Conservation (phyloP, 2,888 invertebrate species). For the Lepetodrilus schrolli region DNA sequence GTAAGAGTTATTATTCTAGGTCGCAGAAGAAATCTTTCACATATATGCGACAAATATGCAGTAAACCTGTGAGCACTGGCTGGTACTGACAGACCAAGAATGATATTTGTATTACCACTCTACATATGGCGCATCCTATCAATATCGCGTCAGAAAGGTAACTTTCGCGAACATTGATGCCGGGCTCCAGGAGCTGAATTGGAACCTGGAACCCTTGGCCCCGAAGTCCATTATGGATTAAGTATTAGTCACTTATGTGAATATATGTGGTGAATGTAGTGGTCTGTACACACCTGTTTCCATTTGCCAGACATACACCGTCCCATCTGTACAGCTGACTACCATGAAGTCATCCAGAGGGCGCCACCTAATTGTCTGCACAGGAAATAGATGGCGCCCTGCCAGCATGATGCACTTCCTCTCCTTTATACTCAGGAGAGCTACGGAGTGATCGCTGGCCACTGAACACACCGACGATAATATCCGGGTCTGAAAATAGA, state of each 20-base stretch:
- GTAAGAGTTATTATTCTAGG: no score
- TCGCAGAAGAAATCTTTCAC: no score
- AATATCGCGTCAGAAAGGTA: no score
- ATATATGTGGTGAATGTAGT: not conserved
- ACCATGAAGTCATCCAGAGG: conserved; percentile 98
- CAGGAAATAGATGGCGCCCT: conserved; percentile 94
- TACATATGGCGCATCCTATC: no score
- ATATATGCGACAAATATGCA: no score
- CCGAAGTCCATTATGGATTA: no score
- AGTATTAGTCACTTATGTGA: not conserved
- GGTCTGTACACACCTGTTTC: conserved; percentile 82
- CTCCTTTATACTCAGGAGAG: conserved; percentile 91
- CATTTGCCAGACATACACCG: conserved; percentile 99
- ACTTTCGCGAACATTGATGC: no score
- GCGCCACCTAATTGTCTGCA: conserved; percentile 95
- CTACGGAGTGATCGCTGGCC: conserved; percentile 97
- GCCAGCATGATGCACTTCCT: conserved; percentile 96
- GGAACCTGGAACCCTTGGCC: no score
- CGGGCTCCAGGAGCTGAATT: no score
- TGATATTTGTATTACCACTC: no score
- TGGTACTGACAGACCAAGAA: no score
- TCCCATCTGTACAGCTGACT: conserved; percentile 96
- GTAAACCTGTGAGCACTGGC: no score
- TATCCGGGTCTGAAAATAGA: conserved; percentile 85
- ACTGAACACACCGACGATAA: conserved; percentile 97